Percentiles rank a stretch among this genome's conserved stretches.
phyloP scores from a whole-genome alignment of 2,797 vertebrate genomes.

The Pelobates cultripes region DNA sequence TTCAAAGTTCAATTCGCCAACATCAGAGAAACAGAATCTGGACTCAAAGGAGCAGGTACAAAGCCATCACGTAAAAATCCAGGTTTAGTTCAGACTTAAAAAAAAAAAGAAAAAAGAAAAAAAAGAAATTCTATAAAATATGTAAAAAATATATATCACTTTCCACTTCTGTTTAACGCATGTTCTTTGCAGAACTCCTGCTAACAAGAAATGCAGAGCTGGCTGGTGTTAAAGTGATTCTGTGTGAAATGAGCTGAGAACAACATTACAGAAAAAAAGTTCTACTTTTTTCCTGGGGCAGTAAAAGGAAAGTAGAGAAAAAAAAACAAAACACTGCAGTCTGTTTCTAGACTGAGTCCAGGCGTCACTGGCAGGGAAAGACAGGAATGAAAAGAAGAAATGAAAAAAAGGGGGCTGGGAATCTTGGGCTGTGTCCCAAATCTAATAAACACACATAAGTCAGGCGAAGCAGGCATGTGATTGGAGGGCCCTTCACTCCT shows the following conservation, averaged over 20 bases:
- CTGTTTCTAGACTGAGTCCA: slow-evolving; percentile 39
- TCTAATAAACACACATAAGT: slow-evolving; percentile 47
- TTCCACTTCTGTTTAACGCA: slow-evolving; percentile 9
- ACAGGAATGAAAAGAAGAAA: slow-evolving; percentile 58
- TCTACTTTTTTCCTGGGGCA: background rate
- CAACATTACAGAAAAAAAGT: slow-evolving; percentile 18
- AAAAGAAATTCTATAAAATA: background rate
- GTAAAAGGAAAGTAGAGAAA: background rate
- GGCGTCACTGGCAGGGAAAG: slow-evolving; percentile 47
- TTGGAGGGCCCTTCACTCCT: slow-evolving; percentile 32
- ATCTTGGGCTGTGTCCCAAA: slow-evolving; percentile 58
- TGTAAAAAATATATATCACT: background rate
- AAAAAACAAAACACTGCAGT: slow-evolving; percentile 21
- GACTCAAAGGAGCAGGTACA: background rate
- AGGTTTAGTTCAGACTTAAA: background rate
- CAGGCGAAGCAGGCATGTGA: slow-evolving; percentile 1
- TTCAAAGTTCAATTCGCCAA: background rate
- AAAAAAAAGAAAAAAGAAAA: background rate
- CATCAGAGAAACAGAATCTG: slow-evolving; percentile 12
- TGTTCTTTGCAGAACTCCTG: background rate
- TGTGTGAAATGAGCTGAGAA: background rate
- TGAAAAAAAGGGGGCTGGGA: slow-evolving; percentile 50
- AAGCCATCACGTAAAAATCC: slow-evolving; percentile 2
- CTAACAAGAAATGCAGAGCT: background rate
- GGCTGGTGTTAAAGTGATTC: background rate